Base-by-base conservation (phyloP, 2,888 invertebrate genomes). In the Cremastobaeus sp. region DNA sequence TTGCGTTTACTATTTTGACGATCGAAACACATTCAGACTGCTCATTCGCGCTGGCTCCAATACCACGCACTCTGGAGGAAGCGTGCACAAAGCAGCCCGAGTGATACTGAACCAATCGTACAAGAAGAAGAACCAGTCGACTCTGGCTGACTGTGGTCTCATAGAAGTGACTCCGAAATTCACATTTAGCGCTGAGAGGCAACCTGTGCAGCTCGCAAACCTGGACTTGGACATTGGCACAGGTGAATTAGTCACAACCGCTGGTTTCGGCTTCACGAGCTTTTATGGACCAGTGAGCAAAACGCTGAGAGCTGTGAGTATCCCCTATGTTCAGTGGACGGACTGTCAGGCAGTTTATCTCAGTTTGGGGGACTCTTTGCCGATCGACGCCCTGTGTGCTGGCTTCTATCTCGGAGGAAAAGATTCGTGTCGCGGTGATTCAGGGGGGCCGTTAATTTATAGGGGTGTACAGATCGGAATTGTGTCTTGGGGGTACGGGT, bases 1-100 rank as follows among this genome's bases (percentile, higher is more conserved):
- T 78, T 92, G 92, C 73, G 79, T 89, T 87, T 1, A 5, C n/a
- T 3, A 15, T 1, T n/a, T 47, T 1, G 1, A 8, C 1, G 15
- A 6, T 0, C 0, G 8, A 1, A 1, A 17, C 0, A n/a, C 9
- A 2, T 14, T 25, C 1, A 0, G 9, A 1, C 2, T 43, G 9
- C 1, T 3, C 3, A 17, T 47, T 0, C 25, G 62, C 1, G 50
- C 62, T 11, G 62, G 62, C 0, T 62, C 62, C 1, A 50, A 54
- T n/a, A 6, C 8, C 0, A 64, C 52, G 15, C 5, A 6, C 9
- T 3, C 8, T 3, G 54, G 54, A 17, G 52, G 64, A 43, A 35
- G 12, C 3, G 5, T 11, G 8, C 52, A 64, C 35, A 18, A 28
- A 0, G 20, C 41, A 0, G n/a, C 6, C 8, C 3, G n/a, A 1